Evolutionary conservation across 2,113 vertebrate species (phyloP).

Genomic region (Dromiciops gliroides): DNA sequence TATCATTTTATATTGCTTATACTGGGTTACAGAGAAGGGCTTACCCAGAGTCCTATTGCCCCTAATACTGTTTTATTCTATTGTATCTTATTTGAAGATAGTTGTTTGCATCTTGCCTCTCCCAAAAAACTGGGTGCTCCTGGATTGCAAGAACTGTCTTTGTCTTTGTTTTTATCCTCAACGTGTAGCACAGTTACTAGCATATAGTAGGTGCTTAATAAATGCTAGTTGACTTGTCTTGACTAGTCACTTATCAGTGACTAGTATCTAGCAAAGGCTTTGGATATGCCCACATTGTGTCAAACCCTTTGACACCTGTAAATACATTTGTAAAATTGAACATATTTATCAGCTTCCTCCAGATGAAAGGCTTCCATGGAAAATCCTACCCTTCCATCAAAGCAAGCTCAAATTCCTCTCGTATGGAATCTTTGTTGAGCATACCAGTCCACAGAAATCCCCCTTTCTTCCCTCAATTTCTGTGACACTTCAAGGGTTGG

Average conservation of each 20-base stretch:
- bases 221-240: background rate
- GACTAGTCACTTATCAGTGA: background rate
- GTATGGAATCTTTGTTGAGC: background rate
- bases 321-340: background rate
- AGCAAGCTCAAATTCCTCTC: background rate
- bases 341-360: slow-evolving; percentile 21
- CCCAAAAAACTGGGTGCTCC: background rate
- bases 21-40: background rate
- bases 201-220: background rate
- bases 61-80: background rate
- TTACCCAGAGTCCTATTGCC: background rate
- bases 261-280: background rate
- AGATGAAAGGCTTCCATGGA: slow-evolving; percentile 7
- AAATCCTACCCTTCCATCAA: slow-evolving; percentile 27
- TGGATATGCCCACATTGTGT: background rate
- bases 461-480: background rate
- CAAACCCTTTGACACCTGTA: background rate
- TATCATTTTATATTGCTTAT: background rate
- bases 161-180: background rate
- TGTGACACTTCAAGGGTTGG: background rate
- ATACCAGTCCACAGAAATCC: background rate
- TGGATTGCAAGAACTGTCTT: background rate
- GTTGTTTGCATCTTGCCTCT: background rate
- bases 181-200: background rate
- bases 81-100: background rate